These are phyloP conservation scores for Drosophila rhopaloa DNA, from an alignment of 1,140 invertebrate species.

Conservation along the genomic window DNA sequence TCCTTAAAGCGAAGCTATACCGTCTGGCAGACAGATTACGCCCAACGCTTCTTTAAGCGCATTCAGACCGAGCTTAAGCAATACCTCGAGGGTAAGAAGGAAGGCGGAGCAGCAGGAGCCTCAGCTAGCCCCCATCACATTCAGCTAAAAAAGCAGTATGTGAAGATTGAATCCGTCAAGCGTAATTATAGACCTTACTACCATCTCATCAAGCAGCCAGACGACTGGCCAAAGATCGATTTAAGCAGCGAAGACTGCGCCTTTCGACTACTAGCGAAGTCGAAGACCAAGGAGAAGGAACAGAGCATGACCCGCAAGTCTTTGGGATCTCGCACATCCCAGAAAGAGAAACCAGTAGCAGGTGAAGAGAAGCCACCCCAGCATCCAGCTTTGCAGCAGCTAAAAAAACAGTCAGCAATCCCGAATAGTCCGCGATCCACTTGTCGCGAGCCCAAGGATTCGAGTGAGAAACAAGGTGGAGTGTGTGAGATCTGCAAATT, in stretches of 20 bases:
- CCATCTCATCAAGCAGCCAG: slow-evolving; percentile 79
- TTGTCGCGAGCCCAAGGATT: slow-evolving; percentile 63
- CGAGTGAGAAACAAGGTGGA: slow-evolving; percentile 86
- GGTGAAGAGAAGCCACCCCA: slow-evolving; percentile 27
- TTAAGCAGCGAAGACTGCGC: slow-evolving; percentile 76
- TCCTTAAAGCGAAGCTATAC: slow-evolving; percentile 51
- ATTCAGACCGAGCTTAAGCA: slow-evolving; percentile 70
- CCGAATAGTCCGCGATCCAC: slow-evolving; percentile 59
- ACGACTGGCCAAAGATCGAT: slow-evolving; percentile 82
- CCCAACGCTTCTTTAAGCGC: slow-evolving; percentile 81
- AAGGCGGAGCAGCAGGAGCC: slow-evolving; percentile 13
- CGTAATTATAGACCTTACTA: slow-evolving; percentile 77
- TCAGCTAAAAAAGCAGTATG: slow-evolving; percentile 67
- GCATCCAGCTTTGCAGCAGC: slow-evolving; percentile 45
- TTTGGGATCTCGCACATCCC: slow-evolving; percentile 60
- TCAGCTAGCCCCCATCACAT: slow-evolving; percentile 46
- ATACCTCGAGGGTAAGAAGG: slow-evolving; percentile 64
- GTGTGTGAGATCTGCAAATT: slow-evolving; percentile 91
- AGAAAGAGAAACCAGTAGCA: slow-evolving; percentile 27
- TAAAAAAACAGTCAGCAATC: slow-evolving; percentile 39
- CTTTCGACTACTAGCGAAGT: slow-evolving; percentile 67
- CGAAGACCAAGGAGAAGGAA: slow-evolving; percentile 35
- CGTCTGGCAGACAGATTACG: slow-evolving; percentile 86
- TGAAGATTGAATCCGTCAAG: slow-evolving; percentile 80
- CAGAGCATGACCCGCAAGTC: slow-evolving; percentile 71